phyloP scores from a whole-genome alignment of 1,140 invertebrate genomes.

The Eufriesea mexicana region DNA sequence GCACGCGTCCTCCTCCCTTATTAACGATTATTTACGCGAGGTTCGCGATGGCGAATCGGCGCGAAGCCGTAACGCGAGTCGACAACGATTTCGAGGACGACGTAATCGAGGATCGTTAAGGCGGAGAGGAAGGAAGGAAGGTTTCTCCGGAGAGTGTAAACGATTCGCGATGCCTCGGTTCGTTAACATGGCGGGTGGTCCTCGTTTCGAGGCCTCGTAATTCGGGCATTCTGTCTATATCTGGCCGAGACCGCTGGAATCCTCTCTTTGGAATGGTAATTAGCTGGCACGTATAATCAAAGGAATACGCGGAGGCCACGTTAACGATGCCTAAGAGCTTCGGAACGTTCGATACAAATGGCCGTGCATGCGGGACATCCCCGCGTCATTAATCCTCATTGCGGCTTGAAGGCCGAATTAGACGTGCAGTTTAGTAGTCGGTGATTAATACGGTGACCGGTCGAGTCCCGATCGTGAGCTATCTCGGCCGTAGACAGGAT shows the following conservation, averaged over 20 bases:
- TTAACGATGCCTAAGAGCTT: constrained; percentile 68
- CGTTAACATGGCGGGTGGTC: constrained; percentile 58
- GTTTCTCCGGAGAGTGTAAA: constrained; percentile 3
- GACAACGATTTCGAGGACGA: not conserved
- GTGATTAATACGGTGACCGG: constrained; percentile 69
- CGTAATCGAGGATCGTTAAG: constrained; percentile 10
- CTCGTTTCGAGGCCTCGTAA: constrained; percentile 3
- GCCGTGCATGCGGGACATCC: constrained; percentile 66
- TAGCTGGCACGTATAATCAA: constrained; percentile 63
- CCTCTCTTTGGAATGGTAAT: constrained; percentile 55
- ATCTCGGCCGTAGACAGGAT: constrained; percentile 57
- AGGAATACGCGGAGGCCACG: constrained; percentile 54
- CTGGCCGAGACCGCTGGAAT: constrained; percentile 18
- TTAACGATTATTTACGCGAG: too few relatives aligned
- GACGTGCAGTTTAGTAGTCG: constrained; percentile 66
- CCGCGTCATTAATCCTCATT: constrained; percentile 79
- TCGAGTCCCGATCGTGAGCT: constrained; percentile 62
- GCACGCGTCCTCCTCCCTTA: too few relatives aligned
- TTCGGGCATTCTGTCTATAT: constrained; percentile 27
- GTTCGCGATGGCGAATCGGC: too few relatives aligned
- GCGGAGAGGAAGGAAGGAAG: not conserved
- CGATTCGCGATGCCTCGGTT: constrained; percentile 45
- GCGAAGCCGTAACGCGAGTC: too few relatives aligned
- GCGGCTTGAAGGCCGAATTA: constrained; percentile 74
- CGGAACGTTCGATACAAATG: constrained; percentile 71